phyloP scores from a whole-genome alignment of 53 echinoderm and acorn worm genomes.

The Henricia sp. region DNA sequence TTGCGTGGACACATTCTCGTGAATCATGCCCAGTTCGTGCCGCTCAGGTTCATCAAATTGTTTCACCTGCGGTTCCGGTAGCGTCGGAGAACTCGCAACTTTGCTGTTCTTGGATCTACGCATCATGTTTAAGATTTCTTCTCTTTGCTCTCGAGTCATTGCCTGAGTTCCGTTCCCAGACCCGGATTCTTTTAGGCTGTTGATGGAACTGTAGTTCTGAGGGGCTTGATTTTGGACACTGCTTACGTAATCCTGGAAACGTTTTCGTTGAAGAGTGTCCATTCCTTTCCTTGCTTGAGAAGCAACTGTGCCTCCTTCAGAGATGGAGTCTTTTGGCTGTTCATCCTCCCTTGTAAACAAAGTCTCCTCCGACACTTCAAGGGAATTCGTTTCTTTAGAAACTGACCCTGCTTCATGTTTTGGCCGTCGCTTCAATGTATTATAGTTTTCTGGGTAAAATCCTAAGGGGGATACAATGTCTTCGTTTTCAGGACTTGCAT shows the following conservation, averaged over 20 bases:
- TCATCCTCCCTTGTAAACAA: conserved; percentile 11
- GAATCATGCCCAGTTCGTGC: conserved; percentile 36
- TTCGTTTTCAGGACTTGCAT: not conserved
- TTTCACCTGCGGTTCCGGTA: conserved; percentile 43
- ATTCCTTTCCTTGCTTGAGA: conserved; percentile 46
- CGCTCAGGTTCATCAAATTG: conserved; percentile 2
- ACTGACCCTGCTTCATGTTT: conserved; percentile 46
- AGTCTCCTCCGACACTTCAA: conserved; percentile 3
- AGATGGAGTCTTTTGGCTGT: not conserved
- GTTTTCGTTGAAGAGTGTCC: conserved; percentile 71
- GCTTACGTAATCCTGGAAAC: conserved; percentile 73
- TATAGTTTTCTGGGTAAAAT: conserved; percentile 88
- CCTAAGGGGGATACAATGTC: conserved; percentile 61
- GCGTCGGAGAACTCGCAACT: conserved; percentile 69
- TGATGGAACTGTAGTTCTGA: conserved; percentile 65
- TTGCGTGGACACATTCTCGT: conserved; percentile 38
- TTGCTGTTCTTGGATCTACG: conserved; percentile 73
- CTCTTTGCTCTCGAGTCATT: conserved; percentile 87
- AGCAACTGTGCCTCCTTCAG: conserved; percentile 15
- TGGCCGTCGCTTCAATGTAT: conserved; percentile 75
- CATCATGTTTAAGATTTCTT: conserved; percentile 90
- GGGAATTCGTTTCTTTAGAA: too few relatives aligned
- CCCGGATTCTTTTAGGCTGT: conserved; percentile 44
- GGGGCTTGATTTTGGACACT: conserved; percentile 71
- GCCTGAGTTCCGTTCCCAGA: conserved; percentile 65